Evolutionary conservation across 1,140 invertebrate genomes (phyloP), one percentile per base, ranked within the genome.

Genomic region (Drusus annulatus): DNA sequence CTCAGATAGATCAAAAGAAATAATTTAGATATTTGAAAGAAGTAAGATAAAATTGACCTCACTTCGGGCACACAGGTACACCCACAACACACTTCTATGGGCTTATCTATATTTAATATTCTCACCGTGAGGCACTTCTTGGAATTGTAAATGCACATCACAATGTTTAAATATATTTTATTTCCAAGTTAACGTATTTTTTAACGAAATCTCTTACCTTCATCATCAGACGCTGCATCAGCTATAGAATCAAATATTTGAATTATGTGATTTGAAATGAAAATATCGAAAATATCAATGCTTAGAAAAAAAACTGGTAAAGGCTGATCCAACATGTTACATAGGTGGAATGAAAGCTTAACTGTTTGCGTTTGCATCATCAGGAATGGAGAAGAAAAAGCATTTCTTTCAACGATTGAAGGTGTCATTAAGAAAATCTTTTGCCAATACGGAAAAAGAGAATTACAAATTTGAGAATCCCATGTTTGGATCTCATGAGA

Each of bases 291-390:
- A 17, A 79, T 52, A 54, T 79, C 78, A 16, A 79, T 45, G 31
- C 78, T 74, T 10, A 79, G 60, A 52, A 79, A 79, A 17, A 52
- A 79, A n/a, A 79, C 78, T 8, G 78, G 78, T 28, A 79, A 52
- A 25, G 78, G 78, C 51, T 74, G 69, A 28, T 63, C 56, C 3
- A 79, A 15, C 3, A 52, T 25, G 15, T 65, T 58, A 31, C 78
- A 79, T 19, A 51, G 23, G 45, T 62, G 71, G 45, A 79, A 79
- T 10, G 58, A 25, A 25, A 79, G 52, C 52, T 79, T 58, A 10
- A 79, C 78, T 31, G 17, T 75, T 7, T 23, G 45, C 6, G 58
- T 74, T 50, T 63, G 52, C 15, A 79, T 74, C 4, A 36, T 36
- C 21, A 74, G 17, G 19, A 63, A 79, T 52, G 78, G 78, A 25